Evolutionary conservation across 2,113 vertebrate genomes (phyloP).

Genomic region (Corythoichthys haematopterus): DNA sequence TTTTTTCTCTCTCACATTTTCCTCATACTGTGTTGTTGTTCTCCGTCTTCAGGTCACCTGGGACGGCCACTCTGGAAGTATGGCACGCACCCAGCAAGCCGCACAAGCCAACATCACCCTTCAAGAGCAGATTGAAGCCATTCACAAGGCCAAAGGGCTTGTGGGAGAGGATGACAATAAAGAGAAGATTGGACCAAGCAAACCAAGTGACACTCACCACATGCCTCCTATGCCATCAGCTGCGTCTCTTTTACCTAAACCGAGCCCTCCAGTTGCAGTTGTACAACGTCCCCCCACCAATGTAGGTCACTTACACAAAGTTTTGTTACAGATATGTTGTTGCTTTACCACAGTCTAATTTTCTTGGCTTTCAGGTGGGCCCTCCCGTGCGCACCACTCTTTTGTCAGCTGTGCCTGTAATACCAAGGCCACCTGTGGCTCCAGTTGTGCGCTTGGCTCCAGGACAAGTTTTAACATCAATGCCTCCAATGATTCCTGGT

Average conservation of each 20-base stretch:
- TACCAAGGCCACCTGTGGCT: constrained; percentile 85
- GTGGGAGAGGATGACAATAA: constrained; percentile 95
- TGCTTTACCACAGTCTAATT: background rate
- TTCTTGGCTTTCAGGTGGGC: constrained; percentile 72
- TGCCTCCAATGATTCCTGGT: constrained; percentile 90
- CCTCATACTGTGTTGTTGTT: background rate
- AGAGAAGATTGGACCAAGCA: constrained; percentile 98
- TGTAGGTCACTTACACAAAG: constrained; percentile 45
- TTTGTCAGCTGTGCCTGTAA: constrained; percentile 87
- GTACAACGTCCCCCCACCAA: constrained; percentile 75
- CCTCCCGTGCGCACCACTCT: constrained; percentile 87
- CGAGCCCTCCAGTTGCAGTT: constrained; percentile 69
- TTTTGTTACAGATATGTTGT: background rate
- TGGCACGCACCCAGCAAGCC: constrained; percentile 97
- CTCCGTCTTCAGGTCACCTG: constrained; percentile 82
- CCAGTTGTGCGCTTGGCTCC: constrained; percentile 86
- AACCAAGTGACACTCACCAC: constrained; percentile 84
- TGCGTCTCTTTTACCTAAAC: constrained; percentile 75
- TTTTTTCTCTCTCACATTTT: background rate
- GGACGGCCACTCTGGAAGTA: constrained; percentile 97
- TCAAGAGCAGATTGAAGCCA: constrained; percentile 98
- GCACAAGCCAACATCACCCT: constrained; percentile 98
- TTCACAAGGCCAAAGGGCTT: constrained; percentile 97
- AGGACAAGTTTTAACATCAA: constrained; percentile 83
- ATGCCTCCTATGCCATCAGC: constrained; percentile 75